phyloP scores from a whole-genome alignment of 2,113 vertebrate genomes.

The Gymnarchus niloticus region DNA sequence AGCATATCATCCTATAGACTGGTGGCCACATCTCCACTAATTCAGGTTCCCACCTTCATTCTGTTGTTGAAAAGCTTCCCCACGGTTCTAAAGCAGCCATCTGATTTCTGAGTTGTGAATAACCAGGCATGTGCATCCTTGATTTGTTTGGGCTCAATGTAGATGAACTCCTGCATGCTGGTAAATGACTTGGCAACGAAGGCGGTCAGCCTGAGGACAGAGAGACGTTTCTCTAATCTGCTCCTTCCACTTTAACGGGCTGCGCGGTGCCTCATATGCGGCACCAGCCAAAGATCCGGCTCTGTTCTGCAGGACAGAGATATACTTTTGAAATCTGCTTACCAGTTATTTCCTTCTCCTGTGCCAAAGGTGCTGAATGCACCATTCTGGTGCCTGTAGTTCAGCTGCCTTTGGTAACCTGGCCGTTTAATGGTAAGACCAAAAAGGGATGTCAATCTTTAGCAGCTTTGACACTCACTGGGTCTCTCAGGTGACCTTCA shows the following conservation, averaged over 20 bases:
- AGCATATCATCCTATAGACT: not conserved
- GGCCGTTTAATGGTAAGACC: not conserved
- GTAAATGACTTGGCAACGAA: constrained; percentile 66
- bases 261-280: not conserved
- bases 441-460: constrained; percentile 21
- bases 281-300: not conserved
- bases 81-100: constrained; percentile 62
- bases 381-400: constrained; percentile 67
- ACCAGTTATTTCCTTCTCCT: constrained; percentile 77
- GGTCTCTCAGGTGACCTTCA: not conserved
- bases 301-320: not conserved
- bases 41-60: constrained; percentile 58
- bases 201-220: constrained; percentile 66
- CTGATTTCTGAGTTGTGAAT: constrained; percentile 48
- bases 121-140: constrained; percentile 56
- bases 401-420: constrained; percentile 82
- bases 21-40: not conserved
- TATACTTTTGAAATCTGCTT: constrained; percentile 37
- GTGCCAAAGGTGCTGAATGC: constrained; percentile 79
- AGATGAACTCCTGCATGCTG: constrained; percentile 57
- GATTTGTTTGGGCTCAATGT: constrained; percentile 48
- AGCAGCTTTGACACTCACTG: not conserved
- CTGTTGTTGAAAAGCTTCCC: constrained; percentile 68
- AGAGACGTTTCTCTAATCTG: not conserved
- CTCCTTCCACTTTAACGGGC: not conserved